These are phyloP conservation scores for Ligdia adustata DNA, from an alignment of 2,888 invertebrate species.

Conservation along the genomic window DNA sequence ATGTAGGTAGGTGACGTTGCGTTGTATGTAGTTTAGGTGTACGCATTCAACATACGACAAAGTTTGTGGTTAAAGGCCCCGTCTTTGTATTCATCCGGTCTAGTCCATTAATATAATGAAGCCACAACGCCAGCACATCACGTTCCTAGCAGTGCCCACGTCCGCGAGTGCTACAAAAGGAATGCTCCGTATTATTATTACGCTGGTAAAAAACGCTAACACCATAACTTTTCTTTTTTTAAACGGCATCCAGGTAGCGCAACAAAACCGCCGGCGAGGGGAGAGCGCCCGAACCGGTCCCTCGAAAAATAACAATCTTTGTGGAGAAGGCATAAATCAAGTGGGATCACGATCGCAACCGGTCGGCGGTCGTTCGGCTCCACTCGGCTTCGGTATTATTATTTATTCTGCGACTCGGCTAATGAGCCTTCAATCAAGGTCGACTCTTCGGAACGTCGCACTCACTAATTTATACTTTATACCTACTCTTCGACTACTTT, in stretches of 20 bases:
- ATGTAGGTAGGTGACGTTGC: constrained; percentile 45
- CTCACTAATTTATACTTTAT: constrained; percentile 53
- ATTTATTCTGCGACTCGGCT: constrained; percentile 47
- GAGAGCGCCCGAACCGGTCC: constrained; percentile 66
- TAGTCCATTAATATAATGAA: constrained; percentile 81
- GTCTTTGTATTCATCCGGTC: constrained; percentile 79
- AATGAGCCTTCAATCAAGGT: constrained; percentile 83
- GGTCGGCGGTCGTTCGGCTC: constrained; percentile 54
- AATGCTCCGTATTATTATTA: constrained; percentile 81
- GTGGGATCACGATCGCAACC: constrained; percentile 73
- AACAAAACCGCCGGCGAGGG: constrained; percentile 59
- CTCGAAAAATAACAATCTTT: constrained; percentile 64
- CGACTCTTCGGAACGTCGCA: constrained; percentile 57
- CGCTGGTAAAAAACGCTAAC: constrained; percentile 67
- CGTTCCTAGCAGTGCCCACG: constrained; percentile 70
- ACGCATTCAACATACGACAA: constrained; percentile 52
- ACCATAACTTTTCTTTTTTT: constrained; percentile 72
- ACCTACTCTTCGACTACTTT: constrained; percentile 42
- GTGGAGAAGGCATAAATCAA: constrained; percentile 78
- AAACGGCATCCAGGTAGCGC: constrained; percentile 73
- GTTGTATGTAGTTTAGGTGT: neutral
- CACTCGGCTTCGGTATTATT: constrained; percentile 55
- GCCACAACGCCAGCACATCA: constrained; percentile 75
- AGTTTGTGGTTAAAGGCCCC: constrained; percentile 65
- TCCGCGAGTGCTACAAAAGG: constrained; percentile 79